Evolutionary conservation across 2,888 invertebrate species (phyloP).

Genomic region (Drosophila melanosoma): DNA sequence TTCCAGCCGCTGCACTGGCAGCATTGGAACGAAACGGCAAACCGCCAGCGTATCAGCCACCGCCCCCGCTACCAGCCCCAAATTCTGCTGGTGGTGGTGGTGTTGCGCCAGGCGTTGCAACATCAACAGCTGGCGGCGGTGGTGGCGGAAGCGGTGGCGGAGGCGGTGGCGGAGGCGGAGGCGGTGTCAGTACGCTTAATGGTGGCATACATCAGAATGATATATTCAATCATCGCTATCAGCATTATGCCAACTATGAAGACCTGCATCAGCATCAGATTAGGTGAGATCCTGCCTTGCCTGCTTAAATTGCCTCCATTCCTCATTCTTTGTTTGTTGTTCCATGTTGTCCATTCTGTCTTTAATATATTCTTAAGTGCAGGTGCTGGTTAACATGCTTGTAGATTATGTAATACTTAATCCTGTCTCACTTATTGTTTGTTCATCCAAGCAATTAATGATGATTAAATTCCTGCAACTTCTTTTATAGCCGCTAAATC

Average conservation of each 20-base stretch:
- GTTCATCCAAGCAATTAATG: background rate
- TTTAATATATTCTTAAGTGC: background rate
- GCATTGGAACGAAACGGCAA: slow-evolving; percentile 82
- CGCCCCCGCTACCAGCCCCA: slow-evolving; percentile 83
- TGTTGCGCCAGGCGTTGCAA: background rate
- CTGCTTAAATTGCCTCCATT: background rate
- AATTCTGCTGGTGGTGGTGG: slow-evolving; percentile 70
- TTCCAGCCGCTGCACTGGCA: slow-evolving; percentile 81
- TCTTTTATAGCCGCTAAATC: too few species aligned
- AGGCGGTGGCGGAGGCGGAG: background rate
- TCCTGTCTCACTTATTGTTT: background rate
- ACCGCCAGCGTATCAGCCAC: slow-evolving; percentile 85
- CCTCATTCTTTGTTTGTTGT: background rate
- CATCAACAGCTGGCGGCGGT: background rate
- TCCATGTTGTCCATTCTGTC: background rate
- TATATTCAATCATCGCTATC: slow-evolving; percentile 85
- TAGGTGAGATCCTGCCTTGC: slow-evolving; percentile 88
- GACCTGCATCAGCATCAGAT: slow-evolving; percentile 94
- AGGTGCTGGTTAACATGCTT: slow-evolving; percentile 33
- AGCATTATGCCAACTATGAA: slow-evolving; percentile 93
- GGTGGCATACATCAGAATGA: slow-evolving; percentile 84
- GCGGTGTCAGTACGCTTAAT: slow-evolving; percentile 27
- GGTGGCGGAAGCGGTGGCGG: background rate
- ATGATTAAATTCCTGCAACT: background rate
- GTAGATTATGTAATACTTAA: background rate